phyloP scores from a whole-genome alignment of 2,888 invertebrate species.

The Schizotus pectinicornis region DNA sequence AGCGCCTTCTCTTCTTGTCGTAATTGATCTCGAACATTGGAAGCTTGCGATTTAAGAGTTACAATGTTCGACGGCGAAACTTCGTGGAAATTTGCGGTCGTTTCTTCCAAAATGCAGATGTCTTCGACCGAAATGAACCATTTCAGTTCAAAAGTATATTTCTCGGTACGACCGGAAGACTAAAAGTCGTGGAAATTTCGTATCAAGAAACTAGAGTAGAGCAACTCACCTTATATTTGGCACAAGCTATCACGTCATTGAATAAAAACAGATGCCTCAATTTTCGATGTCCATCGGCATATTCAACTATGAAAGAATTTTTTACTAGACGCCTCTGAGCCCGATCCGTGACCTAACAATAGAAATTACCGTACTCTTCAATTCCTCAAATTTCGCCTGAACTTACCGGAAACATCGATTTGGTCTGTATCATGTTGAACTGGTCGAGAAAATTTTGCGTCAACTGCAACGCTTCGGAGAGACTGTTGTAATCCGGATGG shows the following conservation, averaged over 20 bases:
- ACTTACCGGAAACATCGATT: slow-evolving; percentile 80
- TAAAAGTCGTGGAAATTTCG: slow-evolving; percentile 46
- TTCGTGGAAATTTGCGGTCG: slow-evolving; percentile 70
- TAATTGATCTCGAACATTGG: slow-evolving; percentile 85
- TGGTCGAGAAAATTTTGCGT: slow-evolving; percentile 91
- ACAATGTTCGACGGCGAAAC: slow-evolving; percentile 83
- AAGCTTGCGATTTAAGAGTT: slow-evolving; percentile 82
- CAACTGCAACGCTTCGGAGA: slow-evolving; percentile 81
- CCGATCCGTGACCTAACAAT: slow-evolving; percentile 73
- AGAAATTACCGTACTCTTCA: slow-evolving; percentile 1
- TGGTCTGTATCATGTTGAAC: slow-evolving; percentile 85
- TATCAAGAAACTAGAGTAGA: neutral
- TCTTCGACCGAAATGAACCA: slow-evolving; percentile 92
- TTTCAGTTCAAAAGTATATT: slow-evolving; percentile 90
- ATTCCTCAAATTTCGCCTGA: neutral
- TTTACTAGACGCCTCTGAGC: slow-evolving; percentile 89
- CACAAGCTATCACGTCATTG: slow-evolving; percentile 94
- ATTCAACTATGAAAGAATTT: slow-evolving; percentile 93
- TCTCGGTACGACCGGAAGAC: slow-evolving; percentile 81
- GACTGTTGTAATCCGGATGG: slow-evolving; percentile 79
- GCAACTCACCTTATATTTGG: slow-evolving; percentile 78
- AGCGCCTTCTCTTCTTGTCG: slow-evolving; percentile 74
- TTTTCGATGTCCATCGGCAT: slow-evolving; percentile 87
- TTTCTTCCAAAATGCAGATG: slow-evolving; percentile 76
- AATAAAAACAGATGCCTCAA: slow-evolving; percentile 91